Evolutionary conservation across 2,113 vertebrate species (phyloP), one percentile per base, ranked within the genome.

Genomic region (Neodon shergylaensis): DNA sequence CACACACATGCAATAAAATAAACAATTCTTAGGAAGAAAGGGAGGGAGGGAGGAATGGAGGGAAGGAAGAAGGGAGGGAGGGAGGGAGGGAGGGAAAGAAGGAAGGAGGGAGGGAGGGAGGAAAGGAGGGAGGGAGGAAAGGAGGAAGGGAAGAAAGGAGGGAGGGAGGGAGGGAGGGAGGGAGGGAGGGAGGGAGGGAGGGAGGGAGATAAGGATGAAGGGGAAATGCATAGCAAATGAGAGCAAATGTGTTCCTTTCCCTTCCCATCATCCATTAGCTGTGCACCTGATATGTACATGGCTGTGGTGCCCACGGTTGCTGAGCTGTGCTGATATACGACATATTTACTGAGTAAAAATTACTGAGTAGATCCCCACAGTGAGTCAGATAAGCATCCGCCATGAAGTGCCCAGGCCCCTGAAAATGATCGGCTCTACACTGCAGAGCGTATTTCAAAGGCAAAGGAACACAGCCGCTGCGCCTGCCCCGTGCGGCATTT

Each of bases 381-480:
- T 52, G 28, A 91, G 77, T 89, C 68, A 52, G 85, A 58, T 52
- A 76, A 88, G 66, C 63, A 36, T 36, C n/a, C 0, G 44, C 66
- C 66, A 13, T 79, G 87, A 76, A 89, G 85, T 19, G 88, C n/a
- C 33, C 61, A 78, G 17, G 72, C 81, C 88, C 85, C 33, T 39
- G n/a, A 90, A 96, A 86, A 44, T 66, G 31, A 86, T 91, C 68
- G n/a, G 73, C 82, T 42, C 79, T 68, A 47, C 31, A 93, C n/a
- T 88, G 86, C 7, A 66, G 68, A 95, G 31, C 36, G 42, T 1
- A 1, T 93, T 97, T 97, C 92, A 93, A 95, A 70, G 4, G 92
- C 96, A 74, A 97, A 89, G 81, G 68, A 96, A 97, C 98, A 96
- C 63, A 97, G 65, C 19, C 13, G 42, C 72, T 49, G 73, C 39